Conservation (phyloP, 2,888 invertebrate species). For the Pecten maximus region DNA sequence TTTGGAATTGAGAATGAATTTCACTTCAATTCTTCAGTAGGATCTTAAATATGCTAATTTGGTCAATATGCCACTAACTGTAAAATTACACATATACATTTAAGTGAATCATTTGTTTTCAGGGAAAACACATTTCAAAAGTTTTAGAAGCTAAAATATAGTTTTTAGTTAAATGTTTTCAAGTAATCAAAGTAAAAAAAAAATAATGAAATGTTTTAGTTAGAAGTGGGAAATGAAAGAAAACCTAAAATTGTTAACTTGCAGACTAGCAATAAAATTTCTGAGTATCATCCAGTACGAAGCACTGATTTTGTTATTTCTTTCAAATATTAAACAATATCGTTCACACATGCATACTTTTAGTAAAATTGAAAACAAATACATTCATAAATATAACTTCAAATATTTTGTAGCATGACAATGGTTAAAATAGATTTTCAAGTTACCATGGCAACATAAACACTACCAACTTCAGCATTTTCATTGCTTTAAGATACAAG, state of each 20-base stretch:
- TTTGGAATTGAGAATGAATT: background rate
- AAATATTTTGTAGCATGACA: slow-evolving; percentile 13
- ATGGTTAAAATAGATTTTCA: slow-evolving; percentile 16
- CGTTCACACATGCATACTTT: background rate
- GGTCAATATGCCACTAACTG: background rate
- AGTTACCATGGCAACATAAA: slow-evolving; percentile 33
- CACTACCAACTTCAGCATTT: background rate
- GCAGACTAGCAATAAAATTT: background rate
- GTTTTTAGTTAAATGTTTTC: background rate
- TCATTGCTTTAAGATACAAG: background rate
- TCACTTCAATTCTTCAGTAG: background rate
- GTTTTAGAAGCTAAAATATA: background rate
- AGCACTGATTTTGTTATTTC: slow-evolving; percentile 21
- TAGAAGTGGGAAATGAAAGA: background rate
- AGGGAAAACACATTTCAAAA: background rate
- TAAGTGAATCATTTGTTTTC: background rate
- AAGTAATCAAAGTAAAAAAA: background rate
- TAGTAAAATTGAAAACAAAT: slow-evolving; percentile 24
- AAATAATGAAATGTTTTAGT: background rate
- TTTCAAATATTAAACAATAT: background rate
- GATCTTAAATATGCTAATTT: too few relatives aligned
- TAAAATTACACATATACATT: background rate
- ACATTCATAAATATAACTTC: slow-evolving; percentile 33
- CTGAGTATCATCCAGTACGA: slow-evolving; percentile 1
- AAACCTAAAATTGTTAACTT: background rate